Percentiles rank a stretch among this genome's conserved stretches.
Evolutionary conservation across 2,797 vertebrate genomes (phyloP).

Genomic region (Coreius guichenoti): DNA sequence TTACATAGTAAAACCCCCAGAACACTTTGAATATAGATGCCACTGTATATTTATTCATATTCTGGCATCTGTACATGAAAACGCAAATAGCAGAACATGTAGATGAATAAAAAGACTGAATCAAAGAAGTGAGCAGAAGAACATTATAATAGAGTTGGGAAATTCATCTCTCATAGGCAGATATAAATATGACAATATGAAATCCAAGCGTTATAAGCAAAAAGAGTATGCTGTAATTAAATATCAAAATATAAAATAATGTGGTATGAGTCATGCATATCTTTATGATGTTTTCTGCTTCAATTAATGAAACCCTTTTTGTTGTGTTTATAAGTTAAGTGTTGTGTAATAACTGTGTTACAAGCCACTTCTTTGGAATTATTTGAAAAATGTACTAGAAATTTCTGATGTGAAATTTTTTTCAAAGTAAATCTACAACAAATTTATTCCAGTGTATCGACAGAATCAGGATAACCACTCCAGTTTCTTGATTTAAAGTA

Average conservation of each 20-base stretch:
- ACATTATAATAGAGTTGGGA: background rate
- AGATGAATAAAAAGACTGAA: conserved; percentile 34
- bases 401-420: no score
- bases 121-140: background rate
- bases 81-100: conserved; percentile 37
- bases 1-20: conserved; percentile 35
- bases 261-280: background rate
- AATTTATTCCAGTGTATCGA: no score
- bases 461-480: no score
- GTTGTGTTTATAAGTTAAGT: background rate
- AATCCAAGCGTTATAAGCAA: background rate
- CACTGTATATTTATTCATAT: background rate
- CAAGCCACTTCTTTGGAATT: no score
- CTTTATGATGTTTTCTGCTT: conserved; percentile 2
- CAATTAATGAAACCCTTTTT: background rate
- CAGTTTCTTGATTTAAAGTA: no score
- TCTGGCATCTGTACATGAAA: conserved; percentile 32
- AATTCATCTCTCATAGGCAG: background rate
- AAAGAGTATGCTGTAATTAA: background rate
- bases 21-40: conserved; percentile 30
- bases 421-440: no score
- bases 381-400: no score
- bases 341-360: no score
- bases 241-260: conserved; percentile 2
- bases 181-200: conserved; percentile 22